Base-by-base conservation (phyloP, 2,888 invertebrate species). In the Tetropium fuscum region DNA sequence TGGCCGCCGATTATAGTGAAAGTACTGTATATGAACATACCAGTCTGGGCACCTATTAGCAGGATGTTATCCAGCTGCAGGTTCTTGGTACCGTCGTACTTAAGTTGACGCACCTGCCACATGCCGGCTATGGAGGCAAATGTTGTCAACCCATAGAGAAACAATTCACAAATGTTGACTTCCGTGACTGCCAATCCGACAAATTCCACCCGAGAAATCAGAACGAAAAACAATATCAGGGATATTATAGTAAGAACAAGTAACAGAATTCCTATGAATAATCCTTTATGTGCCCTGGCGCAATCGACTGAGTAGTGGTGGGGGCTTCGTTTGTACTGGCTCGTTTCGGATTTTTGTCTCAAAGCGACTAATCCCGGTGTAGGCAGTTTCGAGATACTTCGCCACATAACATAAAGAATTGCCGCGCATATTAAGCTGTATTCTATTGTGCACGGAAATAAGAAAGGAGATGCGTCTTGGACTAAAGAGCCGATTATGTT, bases 361-460 rank as follows among this genome's bases (percentile, higher is more conserved):
- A n/a, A n/a, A 1, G 66, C 64, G 1, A 68, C 64, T 10, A 53
- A 53, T 20, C 70, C 72, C 2, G 63, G 53, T 2, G 74, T 69
- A 32, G 88, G 87, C 59, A 87, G 84, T 73, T 89, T 90, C 0
- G 89, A 88, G 66, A 94, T 94, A 78, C 93, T 93, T 73, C 92
- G 93, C 95, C 97, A 97, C 93, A 98, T 97, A 11, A 97, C 95
- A 81, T 97, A 98, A 48, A 97, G 85, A 64, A 98, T 93, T 34
- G 97, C 97, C 0, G 97, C 97, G 75, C 97, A 97, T 61, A 98
- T 97, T 57, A 98, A 85, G 43, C 96, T 96, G 83, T 98, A 98
- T 82, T 98, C 97, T 66, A 98, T 97, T 47, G 90, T 90, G 59
- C 97, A 97, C 0, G 98, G 98, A 74, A 97, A 98, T 20, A 98